A percentile compares a stretch with the other conserved stretches of the same genome.
These are phyloP conservation scores for Cryptus armator DNA, from an alignment of 2,888 invertebrate genomes.

Conservation along the genomic window DNA sequence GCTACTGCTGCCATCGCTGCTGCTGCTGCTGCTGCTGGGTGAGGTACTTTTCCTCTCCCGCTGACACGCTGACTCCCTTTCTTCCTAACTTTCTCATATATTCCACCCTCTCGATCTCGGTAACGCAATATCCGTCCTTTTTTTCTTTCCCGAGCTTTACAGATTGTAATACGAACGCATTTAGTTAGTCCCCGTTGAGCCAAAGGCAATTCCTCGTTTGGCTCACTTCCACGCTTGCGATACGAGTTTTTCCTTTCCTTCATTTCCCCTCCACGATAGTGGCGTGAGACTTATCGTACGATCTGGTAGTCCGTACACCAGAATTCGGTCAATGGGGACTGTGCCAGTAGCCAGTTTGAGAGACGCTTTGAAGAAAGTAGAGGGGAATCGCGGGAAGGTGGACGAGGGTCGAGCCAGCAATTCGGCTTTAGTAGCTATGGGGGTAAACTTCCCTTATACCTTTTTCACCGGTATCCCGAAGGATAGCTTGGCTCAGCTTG, in stretches of 20 bases:
- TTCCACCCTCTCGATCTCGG: slow-evolving; percentile 7
- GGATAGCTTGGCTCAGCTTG: not conserved
- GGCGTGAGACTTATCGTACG: slow-evolving; percentile 35
- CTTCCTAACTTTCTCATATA: slow-evolving; percentile 40
- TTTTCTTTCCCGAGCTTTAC: slow-evolving; percentile 9
- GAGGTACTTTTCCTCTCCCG: slow-evolving; percentile 30
- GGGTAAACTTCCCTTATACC: slow-evolving; percentile 27
- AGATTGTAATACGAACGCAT: slow-evolving; percentile 21
- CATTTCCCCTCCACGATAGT: not conserved
- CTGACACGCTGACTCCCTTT: slow-evolving; percentile 45
- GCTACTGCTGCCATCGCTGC: slow-evolving; percentile 28
- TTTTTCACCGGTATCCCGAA: not conserved
- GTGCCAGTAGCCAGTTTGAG: not conserved
- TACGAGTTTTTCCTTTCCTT: not conserved
- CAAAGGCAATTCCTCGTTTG: not conserved
- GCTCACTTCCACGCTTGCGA: not conserved
- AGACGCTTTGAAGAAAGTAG: not conserved
- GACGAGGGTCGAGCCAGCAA: slow-evolving; percentile 19
- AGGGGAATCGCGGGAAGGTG: slow-evolving; percentile 9
- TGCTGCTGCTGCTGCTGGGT: slow-evolving; percentile 17
- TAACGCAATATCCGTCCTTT: slow-evolving; percentile 31
- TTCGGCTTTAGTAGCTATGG: slow-evolving; percentile 4
- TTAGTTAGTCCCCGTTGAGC: slow-evolving; percentile 20
- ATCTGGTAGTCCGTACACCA: slow-evolving; percentile 6
- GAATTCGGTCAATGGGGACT: slow-evolving; percentile 12